Evolutionary conservation across 1,140 invertebrate species (phyloP).

Genomic region (Bombus pyrosoma): DNA sequence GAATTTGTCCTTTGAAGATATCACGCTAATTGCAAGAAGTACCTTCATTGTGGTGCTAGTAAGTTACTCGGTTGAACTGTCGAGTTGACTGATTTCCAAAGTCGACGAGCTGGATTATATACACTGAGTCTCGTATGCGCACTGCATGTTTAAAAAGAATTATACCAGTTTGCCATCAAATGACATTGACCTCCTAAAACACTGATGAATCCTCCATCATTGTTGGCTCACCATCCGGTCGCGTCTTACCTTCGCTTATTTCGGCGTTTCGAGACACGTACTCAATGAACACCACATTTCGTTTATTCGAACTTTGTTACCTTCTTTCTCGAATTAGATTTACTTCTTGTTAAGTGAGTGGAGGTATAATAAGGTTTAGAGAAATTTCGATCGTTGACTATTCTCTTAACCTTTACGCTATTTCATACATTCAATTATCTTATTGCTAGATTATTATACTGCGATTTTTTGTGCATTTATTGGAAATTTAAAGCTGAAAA

Average conservation of each 20-base stretch:
- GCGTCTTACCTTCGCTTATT: conserved; percentile 64
- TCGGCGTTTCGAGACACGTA: conserved; percentile 37
- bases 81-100: conserved; percentile 78
- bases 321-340: background rate
- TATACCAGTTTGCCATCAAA: conserved; percentile 30
- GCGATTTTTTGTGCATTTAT: no score
- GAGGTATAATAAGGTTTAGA: no score
- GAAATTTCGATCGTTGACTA: no score
- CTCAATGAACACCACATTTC: background rate
- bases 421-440: no score
- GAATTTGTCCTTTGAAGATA: no score
- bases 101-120: conserved; percentile 75
- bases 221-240: conserved; percentile 75
- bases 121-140: conserved; percentile 73
- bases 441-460: no score
- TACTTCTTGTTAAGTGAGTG: background rate
- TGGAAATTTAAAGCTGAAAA: no score
- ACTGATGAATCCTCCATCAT: conserved; percentile 73
- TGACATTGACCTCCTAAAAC: conserved; percentile 83
- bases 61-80: conserved; percentile 64
- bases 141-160: conserved; percentile 75
- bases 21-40: conserved; percentile 20
- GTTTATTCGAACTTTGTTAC: background rate
- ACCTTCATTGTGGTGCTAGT: conserved; percentile 78
- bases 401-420: no score